Evolutionary conservation across 2,113 vertebrate genomes (phyloP), one percentile per base, ranked within the genome.

Genomic region (Crotalus viridis): DNA sequence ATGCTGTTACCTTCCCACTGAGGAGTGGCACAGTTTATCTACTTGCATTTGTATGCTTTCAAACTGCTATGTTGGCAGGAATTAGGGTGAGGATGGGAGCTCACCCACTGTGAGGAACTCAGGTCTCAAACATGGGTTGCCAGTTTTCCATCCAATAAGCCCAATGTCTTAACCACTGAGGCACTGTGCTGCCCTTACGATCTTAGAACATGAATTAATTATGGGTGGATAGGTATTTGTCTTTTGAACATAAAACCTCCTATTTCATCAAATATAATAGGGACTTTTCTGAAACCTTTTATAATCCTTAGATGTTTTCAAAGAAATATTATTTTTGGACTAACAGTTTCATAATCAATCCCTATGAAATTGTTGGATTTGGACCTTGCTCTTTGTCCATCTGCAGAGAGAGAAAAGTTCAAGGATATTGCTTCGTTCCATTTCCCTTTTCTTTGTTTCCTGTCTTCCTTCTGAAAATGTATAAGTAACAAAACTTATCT

Each of bases 291-390:
- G 92, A 64, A 69, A 12, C 86, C 9, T 4, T 94, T 89, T 91
- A 85, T 95, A 96, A 89, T 93, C 88, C 91, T 33, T 56, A 0
- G 9, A 10, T 93, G 93, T 81, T 95, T 95, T 56, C 48, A 90
- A 33, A 94, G 28, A 91, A 24, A 61, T 95, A 0, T 90, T 89
- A 4, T 28, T n/a, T 26, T 64, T 81, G 19, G 59, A 26, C 33
- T 94, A 89, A 69, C 24, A 90, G 69, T 90, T 94, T 94, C 13
- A 89, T 10, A 90, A 22, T 56, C 59, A 90, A 91, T 91, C 61
- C 24, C 1, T 94, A 22, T 74, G 52, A 94, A 95, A 94, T 93
- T 90, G 7, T 96, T 92, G 51, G 28, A 4, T 95, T 94, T 93
- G 13, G 7, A 90, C 88, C 56, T 88, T 10, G 1, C 2, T n/a